These are phyloP conservation scores for Casuarius casuarius DNA, from an alignment of 2,113 vertebrate species.

Conservation along the genomic window DNA sequence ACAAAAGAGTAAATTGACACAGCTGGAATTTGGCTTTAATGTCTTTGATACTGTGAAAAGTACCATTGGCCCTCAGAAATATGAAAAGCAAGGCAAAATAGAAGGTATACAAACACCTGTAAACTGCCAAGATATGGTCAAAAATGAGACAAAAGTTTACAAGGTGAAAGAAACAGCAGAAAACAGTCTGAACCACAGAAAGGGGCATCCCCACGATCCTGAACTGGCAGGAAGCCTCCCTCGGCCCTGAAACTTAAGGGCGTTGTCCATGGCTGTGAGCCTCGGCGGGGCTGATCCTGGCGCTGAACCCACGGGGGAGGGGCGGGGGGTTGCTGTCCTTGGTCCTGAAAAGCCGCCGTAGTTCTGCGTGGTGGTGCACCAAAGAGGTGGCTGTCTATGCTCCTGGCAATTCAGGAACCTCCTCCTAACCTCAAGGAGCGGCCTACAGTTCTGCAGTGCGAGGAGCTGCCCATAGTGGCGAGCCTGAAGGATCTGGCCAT, in stretches of 20 bases:
- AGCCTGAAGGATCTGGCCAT: neutral
- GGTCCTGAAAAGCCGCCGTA: accelerated
- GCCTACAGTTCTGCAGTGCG: neutral
- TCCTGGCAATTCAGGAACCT: neutral
- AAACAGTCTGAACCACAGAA: accelerated
- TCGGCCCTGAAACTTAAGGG: accelerated
- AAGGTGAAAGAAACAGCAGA: neutral
- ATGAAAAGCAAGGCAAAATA: neutral
- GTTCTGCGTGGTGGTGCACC: neutral
- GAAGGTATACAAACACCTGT: neutral
- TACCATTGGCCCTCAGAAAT: neutral
- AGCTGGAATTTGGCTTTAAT: neutral
- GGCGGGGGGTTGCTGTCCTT: neutral
- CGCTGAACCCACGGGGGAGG: neutral
- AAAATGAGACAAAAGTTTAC: neutral
- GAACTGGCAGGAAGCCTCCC: neutral
- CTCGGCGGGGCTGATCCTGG: accelerated
- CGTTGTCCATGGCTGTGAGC: too few species aligned
- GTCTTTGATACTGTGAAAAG: neutral
- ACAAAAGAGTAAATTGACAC: neutral
- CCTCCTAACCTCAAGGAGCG: neutral
- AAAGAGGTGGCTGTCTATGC: neutral
- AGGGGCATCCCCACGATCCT: neutral
- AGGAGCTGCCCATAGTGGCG: neutral
- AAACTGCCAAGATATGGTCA: neutral